Evolutionary conservation across 1,140 invertebrate species (phyloP).

Genomic region (Cardiocondyla obscurior): DNA sequence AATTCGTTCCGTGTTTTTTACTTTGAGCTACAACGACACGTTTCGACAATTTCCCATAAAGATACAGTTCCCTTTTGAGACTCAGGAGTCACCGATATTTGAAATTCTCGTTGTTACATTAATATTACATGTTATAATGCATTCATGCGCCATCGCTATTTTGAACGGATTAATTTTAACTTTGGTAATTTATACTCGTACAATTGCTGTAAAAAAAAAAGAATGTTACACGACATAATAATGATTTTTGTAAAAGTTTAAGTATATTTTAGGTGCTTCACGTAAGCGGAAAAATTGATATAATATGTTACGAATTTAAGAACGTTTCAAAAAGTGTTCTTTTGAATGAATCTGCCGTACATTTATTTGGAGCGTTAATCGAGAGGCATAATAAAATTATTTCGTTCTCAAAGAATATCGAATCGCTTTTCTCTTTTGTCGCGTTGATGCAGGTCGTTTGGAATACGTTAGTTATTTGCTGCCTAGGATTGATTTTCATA

Average conservation of each 20-base stretch:
- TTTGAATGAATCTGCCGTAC: background rate
- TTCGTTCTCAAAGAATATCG: conserved; percentile 9
- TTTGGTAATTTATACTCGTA: conserved; percentile 4
- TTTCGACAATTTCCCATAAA: conserved; percentile 3
- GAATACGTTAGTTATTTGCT: conserved; percentile 44
- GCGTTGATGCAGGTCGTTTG: conserved; percentile 39
- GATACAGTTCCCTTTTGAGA: conserved; percentile 2
- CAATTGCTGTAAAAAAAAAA: no score
- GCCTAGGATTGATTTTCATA: conserved; percentile 28
- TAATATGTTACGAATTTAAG: conserved; percentile 34
- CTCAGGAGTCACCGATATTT: conserved; percentile 10
- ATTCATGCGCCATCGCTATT: background rate
- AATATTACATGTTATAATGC: background rate
- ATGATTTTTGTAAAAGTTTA: background rate
- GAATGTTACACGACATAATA: background rate
- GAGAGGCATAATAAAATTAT: conserved; percentile 35
- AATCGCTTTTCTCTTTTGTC: conserved; percentile 18
- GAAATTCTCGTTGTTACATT: background rate
- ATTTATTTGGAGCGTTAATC: background rate
- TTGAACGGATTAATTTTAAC: background rate
- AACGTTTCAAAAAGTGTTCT: background rate
- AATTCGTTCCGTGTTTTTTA: background rate
- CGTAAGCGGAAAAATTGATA: conserved; percentile 55
- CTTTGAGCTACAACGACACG: background rate
- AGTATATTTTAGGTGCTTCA: conserved; percentile 50